Evolutionary conservation across 2,797 vertebrate genomes (phyloP), one percentile per base, ranked within the genome.

Genomic region (Pristis pectinata): DNA sequence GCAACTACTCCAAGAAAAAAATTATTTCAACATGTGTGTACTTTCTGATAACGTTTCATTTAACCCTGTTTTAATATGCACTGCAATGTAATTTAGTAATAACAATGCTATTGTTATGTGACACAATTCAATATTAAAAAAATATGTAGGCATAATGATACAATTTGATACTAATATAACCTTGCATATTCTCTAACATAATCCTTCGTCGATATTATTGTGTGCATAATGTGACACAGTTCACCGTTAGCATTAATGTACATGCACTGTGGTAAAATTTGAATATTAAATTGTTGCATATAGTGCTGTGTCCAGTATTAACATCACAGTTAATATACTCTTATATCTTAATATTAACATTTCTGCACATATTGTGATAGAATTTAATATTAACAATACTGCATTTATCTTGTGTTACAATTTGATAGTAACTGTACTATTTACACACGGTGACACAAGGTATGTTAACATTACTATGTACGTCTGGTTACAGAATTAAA

Each of bases 361-460:
- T 67, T 67, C 17, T 67, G n/a, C 37, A 9, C 41, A n/a, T 91
- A 67, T 64, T 41, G n/a, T 11, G n/a, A 19, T 41, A 41, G 27
- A 59, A 59, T n/a, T 56, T 85, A 85, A 85, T 89, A n/a, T 61
- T 61, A 64, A n/a, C 76, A 77, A 89, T 89, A 64, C 34, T 19
- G 34, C n/a, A 89, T 37, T 91, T 15, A 67, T 41, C 37, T 91
- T 91, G 37, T 67, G 59, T 67, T 24, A 67, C 22, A 22, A 67
- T 91, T 91, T 91, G n/a, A 91, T 61, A 67, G n/a, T 91, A 64
- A 89, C 59, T 61, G 19, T 67, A 91, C 87, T 64, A 87, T 91
- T 19, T 91, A 41, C 24, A 61, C n/a, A 67, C 22, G 19, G n/a
- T 91, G 83, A 87, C 83, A 59, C 15, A 87, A n/a, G 56, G 8